These are phyloP conservation scores for Alloscopus bannaensis DNA, from an alignment of 2,888 invertebrate genomes.

Conservation along the genomic window DNA sequence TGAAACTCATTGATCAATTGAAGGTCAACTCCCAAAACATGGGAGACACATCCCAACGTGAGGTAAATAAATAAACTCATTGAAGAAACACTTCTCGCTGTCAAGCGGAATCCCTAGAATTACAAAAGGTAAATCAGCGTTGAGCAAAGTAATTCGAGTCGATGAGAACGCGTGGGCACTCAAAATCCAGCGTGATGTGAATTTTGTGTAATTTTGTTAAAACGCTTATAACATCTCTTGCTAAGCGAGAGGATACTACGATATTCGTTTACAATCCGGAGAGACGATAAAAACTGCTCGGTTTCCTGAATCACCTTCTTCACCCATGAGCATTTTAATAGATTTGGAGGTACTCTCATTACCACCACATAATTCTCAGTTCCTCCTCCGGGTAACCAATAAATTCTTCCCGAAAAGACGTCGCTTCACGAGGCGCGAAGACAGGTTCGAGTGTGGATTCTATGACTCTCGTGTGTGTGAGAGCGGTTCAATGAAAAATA, in stretches of 20 bases:
- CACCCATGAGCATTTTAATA: too few relatives aligned
- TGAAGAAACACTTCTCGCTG: too few relatives aligned
- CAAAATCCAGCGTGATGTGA: conserved; percentile 57
- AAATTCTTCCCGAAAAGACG: conserved; percentile 51
- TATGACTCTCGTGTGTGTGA: too few relatives aligned
- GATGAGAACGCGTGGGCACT: conserved; percentile 57
- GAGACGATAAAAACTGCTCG: conserved; percentile 39
- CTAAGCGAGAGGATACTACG: conserved; percentile 28
- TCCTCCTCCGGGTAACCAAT: conserved; percentile 53
- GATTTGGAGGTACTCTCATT: too few relatives aligned
- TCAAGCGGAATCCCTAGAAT: conserved; percentile 53
- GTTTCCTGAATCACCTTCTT: conserved; percentile 49
- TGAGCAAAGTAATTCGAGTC: conserved; percentile 29
- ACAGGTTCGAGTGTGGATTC: too few relatives aligned
- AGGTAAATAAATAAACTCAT: conserved; percentile 53
- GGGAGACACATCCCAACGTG: conserved; percentile 57
- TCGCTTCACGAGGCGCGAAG: conserved; percentile 35
- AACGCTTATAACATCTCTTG: conserved; percentile 5
- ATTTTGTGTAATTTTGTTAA: conserved; percentile 54
- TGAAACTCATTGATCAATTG: conserved; percentile 54
- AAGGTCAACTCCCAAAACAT: conserved; percentile 44
- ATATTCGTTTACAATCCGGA: conserved; percentile 29
- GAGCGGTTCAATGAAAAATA: too few relatives aligned
- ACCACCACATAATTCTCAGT: conserved; percentile 46
- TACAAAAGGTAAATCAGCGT: conserved; percentile 53